These are phyloP conservation scores for Pteronura brasiliensis DNA, from an alignment of 2,113 vertebrate species.

Conservation along the genomic window DNA sequence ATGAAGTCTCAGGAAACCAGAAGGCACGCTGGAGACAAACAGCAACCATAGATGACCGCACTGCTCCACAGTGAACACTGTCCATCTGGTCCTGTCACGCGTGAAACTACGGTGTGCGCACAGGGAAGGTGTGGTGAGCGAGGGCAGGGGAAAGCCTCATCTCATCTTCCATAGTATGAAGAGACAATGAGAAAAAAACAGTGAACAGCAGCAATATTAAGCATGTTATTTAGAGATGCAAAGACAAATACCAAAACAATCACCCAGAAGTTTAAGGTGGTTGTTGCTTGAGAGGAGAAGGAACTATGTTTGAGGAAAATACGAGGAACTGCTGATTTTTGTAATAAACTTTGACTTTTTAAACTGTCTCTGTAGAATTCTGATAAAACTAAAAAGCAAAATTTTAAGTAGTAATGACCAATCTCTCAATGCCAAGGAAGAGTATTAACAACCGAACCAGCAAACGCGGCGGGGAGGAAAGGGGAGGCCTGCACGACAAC, in stretches of 20 bases:
- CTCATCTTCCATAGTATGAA: neutral
- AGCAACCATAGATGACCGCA: neutral
- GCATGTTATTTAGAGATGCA: neutral
- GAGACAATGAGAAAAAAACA: neutral
- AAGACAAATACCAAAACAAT: neutral
- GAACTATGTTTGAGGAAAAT: neutral
- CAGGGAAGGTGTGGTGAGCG: too few species aligned
- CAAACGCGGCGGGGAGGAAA: neutral
- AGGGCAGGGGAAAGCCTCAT: neutral
- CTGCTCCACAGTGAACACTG: neutral
- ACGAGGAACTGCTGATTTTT: neutral
- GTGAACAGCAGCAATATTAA: neutral
- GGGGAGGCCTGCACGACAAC: accelerated
- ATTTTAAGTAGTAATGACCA: neutral
- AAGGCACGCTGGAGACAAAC: neutral
- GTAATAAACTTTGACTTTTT: neutral
- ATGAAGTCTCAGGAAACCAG: neutral
- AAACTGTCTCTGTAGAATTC: neutral
- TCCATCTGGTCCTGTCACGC: neutral
- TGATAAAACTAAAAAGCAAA: neutral
- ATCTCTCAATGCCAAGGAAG: neutral
- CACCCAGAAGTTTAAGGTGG: neutral
- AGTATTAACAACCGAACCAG: neutral
- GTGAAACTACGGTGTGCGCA: neutral
- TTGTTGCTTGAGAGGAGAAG: neutral